These are phyloP conservation scores for Adelosebastes latens DNA, from an alignment of 2,797 vertebrate genomes.

Conservation along the genomic window DNA sequence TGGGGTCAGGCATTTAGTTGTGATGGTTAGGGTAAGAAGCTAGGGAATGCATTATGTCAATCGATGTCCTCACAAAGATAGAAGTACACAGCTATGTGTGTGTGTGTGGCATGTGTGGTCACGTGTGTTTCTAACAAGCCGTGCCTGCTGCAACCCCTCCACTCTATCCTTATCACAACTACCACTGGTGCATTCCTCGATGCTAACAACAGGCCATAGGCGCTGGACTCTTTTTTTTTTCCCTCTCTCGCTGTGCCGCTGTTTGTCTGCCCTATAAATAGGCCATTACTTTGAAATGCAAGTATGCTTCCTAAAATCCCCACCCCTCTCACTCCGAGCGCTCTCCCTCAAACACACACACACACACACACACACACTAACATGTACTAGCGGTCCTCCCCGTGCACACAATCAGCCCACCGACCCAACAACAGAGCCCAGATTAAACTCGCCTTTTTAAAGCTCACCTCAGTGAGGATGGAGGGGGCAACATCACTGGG, in stretches of 20 bases:
- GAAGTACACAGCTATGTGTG: too few species aligned
- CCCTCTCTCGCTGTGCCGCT: not conserved
- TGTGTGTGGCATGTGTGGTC: not conserved
- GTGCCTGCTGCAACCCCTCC: not conserved
- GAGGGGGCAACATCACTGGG: not conserved
- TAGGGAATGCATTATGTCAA: too few species aligned
- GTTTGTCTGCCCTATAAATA: conserved; percentile 59
- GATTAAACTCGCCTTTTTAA: conserved; percentile 46
- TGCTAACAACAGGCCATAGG: conserved; percentile 39
- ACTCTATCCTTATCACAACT: conserved; percentile 36
- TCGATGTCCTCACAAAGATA: too few species aligned
- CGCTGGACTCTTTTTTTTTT: not conserved
- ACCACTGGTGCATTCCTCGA: conserved; percentile 48
- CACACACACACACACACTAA: conserved; percentile 6
- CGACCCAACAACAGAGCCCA: conserved; percentile 34
- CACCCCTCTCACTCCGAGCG: not conserved
- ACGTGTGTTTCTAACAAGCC: conserved; percentile 17
- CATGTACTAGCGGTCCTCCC: not conserved
- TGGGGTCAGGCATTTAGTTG: too few species aligned
- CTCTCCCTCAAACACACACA: not conserved
- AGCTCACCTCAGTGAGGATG: not conserved
- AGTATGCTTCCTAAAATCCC: conserved; percentile 48
- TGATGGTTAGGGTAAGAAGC: too few species aligned
- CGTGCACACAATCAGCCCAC: not conserved
- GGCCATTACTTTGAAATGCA: conserved; percentile 63